These are phyloP conservation scores for Ophioderma brevispina DNA, from an alignment of 35 echinoderm and acorn worm species.

Conservation along the genomic window DNA sequence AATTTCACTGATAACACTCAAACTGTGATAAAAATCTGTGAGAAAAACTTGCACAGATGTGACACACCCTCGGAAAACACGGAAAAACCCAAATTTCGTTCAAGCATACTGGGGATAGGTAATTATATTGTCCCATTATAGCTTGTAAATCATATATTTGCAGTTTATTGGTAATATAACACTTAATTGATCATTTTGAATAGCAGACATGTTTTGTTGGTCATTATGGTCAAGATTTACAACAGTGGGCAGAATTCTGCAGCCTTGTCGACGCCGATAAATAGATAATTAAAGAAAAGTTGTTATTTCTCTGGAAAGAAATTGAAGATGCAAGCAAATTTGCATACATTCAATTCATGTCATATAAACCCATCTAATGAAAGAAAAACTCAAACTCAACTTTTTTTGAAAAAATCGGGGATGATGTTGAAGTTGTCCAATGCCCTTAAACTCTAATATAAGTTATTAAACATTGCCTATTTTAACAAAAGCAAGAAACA, in stretches of 20 bases:
- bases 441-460: too few relatives aligned
- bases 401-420: neutral
- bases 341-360: neutral
- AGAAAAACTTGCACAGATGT: neutral
- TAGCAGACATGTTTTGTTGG: neutral
- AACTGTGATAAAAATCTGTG: neutral
- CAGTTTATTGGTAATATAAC: neutral
- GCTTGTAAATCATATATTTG: neutral
- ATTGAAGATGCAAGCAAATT: constrained; percentile 10
- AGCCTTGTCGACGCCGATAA: constrained; percentile 1
- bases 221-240: constrained; percentile 5
- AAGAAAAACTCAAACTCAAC: neutral
- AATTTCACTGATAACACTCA: neutral
- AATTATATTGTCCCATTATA: neutral
- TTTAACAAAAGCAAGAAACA: too few relatives aligned
- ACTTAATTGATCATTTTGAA: constrained; percentile 3
- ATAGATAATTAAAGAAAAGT: constrained; percentile 3
- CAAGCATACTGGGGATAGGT: neutral
- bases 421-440: constrained; percentile 13
- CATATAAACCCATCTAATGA: neutral
- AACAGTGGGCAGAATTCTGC: neutral
- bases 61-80: neutral
- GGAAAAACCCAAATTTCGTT: neutral
- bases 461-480: too few relatives aligned
- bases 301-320: neutral